Conservation (phyloP, 2,888 invertebrate genomes). For the Andrena haemorrhoa region DNA sequence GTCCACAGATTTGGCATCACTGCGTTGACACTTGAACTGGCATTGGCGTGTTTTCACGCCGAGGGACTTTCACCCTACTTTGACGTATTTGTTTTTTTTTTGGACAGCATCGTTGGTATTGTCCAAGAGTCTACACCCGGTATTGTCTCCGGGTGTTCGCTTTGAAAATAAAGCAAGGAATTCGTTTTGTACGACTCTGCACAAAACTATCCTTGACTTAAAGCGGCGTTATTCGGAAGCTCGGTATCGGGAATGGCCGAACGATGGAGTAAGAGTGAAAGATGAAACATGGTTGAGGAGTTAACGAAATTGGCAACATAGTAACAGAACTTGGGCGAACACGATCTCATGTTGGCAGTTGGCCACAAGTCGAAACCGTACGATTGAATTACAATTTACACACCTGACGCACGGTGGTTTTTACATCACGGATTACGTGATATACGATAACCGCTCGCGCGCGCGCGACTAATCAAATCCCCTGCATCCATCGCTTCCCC, state of each 20-base stretch:
- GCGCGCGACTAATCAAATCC: slow-evolving; percentile 12
- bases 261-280: slow-evolving; percentile 7
- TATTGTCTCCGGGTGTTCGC: too few species aligned
- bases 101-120: too few species aligned
- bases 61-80: too few species aligned
- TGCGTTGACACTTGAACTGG: too few species aligned
- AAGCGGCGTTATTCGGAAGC: too few species aligned
- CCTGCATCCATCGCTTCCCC: slow-evolving; percentile 4
- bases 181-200: neutral
- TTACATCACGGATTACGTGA: slow-evolving; percentile 2
- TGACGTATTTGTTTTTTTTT: too few species aligned
- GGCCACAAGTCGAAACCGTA: slow-evolving; percentile 42
- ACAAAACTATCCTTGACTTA: neutral
- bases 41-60: too few species aligned
- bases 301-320: slow-evolving; percentile 39
- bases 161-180: too few species aligned
- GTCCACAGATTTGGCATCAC: too few species aligned
- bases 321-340: slow-evolving; percentile 36
- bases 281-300: slow-evolving; percentile 21
- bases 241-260: neutral
- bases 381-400: slow-evolving; percentile 47
- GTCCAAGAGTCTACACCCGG: too few species aligned
- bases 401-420: slow-evolving; percentile 11
- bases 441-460: slow-evolving; percentile 10
- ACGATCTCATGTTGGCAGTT: slow-evolving; percentile 46